These are phyloP conservation scores for Oreohelix idahoensis DNA, from an alignment of 1,140 invertebrate genomes.

Conservation along the genomic window DNA sequence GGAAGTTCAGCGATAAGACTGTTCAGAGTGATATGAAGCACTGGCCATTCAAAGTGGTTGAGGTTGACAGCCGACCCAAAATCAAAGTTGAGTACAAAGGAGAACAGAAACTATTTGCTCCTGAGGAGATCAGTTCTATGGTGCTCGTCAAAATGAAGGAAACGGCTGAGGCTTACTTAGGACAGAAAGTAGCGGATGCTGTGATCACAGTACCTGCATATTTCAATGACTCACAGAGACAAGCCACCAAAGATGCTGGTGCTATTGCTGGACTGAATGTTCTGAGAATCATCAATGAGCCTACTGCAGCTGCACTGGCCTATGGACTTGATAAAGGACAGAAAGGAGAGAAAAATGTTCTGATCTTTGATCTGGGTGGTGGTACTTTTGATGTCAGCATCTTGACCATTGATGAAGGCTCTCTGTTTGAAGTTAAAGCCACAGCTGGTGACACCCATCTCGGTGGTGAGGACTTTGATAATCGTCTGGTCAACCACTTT, in stretches of 20 bases:
- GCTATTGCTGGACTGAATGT: constrained; percentile 76
- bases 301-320: constrained; percentile 74
- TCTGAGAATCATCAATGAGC: constrained; percentile 75
- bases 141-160: constrained; percentile 89
- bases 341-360: constrained; percentile 60
- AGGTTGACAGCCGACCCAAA: constrained; percentile 77
- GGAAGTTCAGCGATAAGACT: constrained; percentile 89
- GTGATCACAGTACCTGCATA: constrained; percentile 74
- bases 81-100: constrained; percentile 87
- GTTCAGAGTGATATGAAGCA: constrained; percentile 95
- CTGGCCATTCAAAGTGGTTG: constrained; percentile 82
- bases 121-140: constrained; percentile 90
- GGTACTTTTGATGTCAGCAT: constrained; percentile 59
- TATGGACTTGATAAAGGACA: constrained; percentile 77
- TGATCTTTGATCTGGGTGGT: constrained; percentile 17
- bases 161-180: constrained; percentile 94
- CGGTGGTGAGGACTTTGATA: constrained; percentile 73
- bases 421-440: constrained; percentile 81
- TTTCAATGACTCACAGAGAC: constrained; percentile 72
- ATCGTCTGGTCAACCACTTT: constrained; percentile 88
- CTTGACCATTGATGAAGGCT: constrained; percentile 78
- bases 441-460: constrained; percentile 77
- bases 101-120: constrained; percentile 90
- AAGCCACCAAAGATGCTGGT: constrained; percentile 59
- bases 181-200: constrained; percentile 73